Conservation (phyloP, 2,113 vertebrate species). For the Antennarius striatus region DNA sequence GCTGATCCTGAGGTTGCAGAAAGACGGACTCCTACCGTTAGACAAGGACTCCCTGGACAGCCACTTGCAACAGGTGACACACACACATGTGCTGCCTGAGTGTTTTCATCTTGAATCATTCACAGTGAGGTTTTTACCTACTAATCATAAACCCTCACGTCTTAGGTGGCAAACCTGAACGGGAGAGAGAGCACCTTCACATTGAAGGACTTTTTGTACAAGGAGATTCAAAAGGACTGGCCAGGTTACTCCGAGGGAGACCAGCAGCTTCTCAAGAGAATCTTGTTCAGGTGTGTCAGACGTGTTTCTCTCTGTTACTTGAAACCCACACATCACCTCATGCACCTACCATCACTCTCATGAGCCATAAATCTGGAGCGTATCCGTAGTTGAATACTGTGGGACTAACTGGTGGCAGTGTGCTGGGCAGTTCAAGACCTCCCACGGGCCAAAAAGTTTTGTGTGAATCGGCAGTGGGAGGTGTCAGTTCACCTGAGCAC, state of each 20-base stretch:
- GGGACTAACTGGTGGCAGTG: no score
- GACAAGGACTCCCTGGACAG: slow-evolving; percentile 92
- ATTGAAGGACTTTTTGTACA: slow-evolving; percentile 90
- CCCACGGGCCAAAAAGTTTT: no score
- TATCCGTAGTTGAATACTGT: not conserved
- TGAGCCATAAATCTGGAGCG: not conserved
- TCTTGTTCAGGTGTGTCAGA: slow-evolving; percentile 85
- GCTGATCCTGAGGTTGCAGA: slow-evolving; percentile 92
- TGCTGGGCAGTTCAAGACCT: no score
- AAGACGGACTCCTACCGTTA: slow-evolving; percentile 87
- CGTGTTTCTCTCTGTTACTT: not conserved
- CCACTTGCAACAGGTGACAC: slow-evolving; percentile 91
- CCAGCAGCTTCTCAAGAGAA: slow-evolving; percentile 92
- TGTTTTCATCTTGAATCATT: not conserved
- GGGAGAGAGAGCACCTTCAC: slow-evolving; percentile 92
- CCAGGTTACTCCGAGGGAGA: slow-evolving; percentile 95
- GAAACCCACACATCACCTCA: not conserved
- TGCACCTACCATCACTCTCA: not conserved
- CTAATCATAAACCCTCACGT: slow-evolving; percentile 11
- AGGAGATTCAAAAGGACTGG: slow-evolving; percentile 95
- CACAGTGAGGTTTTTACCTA: not conserved
- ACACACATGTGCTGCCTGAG: not conserved
- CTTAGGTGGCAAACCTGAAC: slow-evolving; percentile 90
- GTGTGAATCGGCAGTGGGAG: no score
- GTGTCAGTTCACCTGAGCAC: no score